Base-by-base conservation (phyloP, 2,888 invertebrate genomes). In the Sympetrum striolatum region DNA sequence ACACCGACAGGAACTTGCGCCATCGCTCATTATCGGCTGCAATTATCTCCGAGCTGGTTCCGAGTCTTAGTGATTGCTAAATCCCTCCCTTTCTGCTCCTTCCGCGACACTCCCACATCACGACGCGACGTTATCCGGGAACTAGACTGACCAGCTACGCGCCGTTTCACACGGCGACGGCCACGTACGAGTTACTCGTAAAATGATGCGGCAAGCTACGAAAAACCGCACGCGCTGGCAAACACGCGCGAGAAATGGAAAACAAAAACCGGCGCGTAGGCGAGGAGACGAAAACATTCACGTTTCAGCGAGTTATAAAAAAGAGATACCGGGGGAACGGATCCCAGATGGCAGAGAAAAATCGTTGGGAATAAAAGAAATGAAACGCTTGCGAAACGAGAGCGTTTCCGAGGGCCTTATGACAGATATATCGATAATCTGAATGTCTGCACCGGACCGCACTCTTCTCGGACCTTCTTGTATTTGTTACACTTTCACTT, bases 401-500 rank as follows among this genome's bases (percentile, higher is more conserved):
- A 86, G 53, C 86, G 82, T n/a, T 35, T 60, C 60, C 35, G 37
- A 86, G 35, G 35, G 31, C 35, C 73, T 73, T 31, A 73, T 73
- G 39, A 39, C 12, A 10, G 25, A 14, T n/a, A 31, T 35, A 86
- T 86, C 86, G 86, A 86, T 60, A 64, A 86, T 60, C 86, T 86
- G 37, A 14, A 31, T 31, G 73, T 25, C 73, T 73, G 73, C 64
- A 64, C 73, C 73, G 73, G 18, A 73, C 73, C 73, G 31, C 73
- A 31, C 25, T 73, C 73, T 73, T 73, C 73, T 73, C 73, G 8
- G 22, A 18, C 64, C 64, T 12, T 31, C 82, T 14, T 35, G 15
- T n/a, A 39, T 44, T 86, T 60, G 86, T 86, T 60, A 86, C 86
- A 86, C 86, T 86, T 86, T 86, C 86, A 58, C 86, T 86, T 86